Evolutionary conservation across 2,113 vertebrate species (phyloP), one percentile per base, ranked within the genome.

Genomic region (Ophiodon elongatus): DNA sequence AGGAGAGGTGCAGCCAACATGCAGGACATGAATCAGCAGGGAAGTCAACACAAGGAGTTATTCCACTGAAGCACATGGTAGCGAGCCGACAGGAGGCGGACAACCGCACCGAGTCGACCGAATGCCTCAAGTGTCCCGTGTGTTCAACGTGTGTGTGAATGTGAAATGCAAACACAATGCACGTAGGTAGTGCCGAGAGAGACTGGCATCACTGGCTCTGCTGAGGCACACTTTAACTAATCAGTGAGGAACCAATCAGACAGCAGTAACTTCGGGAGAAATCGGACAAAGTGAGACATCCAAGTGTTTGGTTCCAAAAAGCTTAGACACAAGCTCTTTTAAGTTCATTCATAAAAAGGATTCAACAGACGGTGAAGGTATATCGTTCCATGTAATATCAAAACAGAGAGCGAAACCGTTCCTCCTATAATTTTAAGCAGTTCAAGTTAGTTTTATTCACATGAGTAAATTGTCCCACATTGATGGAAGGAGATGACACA

Each of bases 1-100:
- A 84, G 76, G 64, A 80, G 79, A 29, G 29, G 9, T 4, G 68
- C 54, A 87, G 87, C 33, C 56, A 60, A 21, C 80, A 87, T 80
- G 87, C 88, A 84, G 84, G 69, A 84, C 45, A 54, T 50, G 68
- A 77, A 66, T 39, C 62, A 85, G 82, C 65, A 29, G 62, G 66
- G 13, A 73, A 74, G 68, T 73, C 76, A 50, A 62, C 23, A 62
- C 19, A 27, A 74, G 31, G 14, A 62, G 23, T 73, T 47, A 62
- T 73, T 73, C 47, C 63, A 72, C 54, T 57, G 73, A 76, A 64
- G 70, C 68, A 76, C 31, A 10, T 19, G 1, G 64, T 13, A 50
- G 62, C 45, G 4, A 72, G 79, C 19, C 5, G 31, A 68, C 63
- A 52, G 33, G 45, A 59, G 72, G 47, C 27, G 3, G 45, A 52